These are phyloP conservation scores for Cheilosia variabilis DNA, from an alignment of 2,888 invertebrate genomes.

Conservation along the genomic window DNA sequence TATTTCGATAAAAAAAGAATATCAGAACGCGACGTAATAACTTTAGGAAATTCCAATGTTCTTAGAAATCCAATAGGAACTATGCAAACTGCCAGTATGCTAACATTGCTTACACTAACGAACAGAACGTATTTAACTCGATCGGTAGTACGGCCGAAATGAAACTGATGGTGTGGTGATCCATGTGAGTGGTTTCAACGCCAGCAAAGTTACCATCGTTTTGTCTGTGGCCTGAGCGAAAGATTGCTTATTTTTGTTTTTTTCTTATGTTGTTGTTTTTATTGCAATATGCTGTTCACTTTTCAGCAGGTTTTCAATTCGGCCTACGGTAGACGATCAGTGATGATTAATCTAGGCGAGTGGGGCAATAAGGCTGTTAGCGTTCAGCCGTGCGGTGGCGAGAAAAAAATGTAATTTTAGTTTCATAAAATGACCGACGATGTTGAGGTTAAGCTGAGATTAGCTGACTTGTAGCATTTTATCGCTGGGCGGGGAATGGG, in stretches of 20 bases:
- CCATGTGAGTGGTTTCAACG: slow-evolving; percentile 28
- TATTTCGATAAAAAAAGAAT: slow-evolving; percentile 13
- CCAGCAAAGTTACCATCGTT: slow-evolving; percentile 43
- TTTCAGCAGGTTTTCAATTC: neutral
- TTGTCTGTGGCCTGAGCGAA: slow-evolving; percentile 16
- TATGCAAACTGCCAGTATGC: slow-evolving; percentile 5
- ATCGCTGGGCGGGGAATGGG: too few species aligned
- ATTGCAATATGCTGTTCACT: neutral
- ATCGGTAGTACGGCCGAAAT: slow-evolving; percentile 37
- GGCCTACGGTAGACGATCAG: neutral
- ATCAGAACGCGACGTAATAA: neutral
- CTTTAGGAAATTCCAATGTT: neutral
- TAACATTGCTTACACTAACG: neutral
- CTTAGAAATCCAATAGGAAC: neutral
- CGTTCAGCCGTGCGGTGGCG: neutral
- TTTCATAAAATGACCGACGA: neutral
- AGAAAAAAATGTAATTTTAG: neutral
- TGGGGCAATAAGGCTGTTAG: neutral
- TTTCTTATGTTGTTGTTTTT: slow-evolving; percentile 22
- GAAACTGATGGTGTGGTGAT: slow-evolving; percentile 49
- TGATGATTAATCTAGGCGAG: slow-evolving; percentile 27
- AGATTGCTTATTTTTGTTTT: neutral
- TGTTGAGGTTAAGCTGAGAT: too few species aligned
- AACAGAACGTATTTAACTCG: slow-evolving; percentile 14
- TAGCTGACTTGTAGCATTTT: too few species aligned